phyloP scores from a whole-genome alignment of 2,113 vertebrate species.

The Prietella phreatophila region DNA sequence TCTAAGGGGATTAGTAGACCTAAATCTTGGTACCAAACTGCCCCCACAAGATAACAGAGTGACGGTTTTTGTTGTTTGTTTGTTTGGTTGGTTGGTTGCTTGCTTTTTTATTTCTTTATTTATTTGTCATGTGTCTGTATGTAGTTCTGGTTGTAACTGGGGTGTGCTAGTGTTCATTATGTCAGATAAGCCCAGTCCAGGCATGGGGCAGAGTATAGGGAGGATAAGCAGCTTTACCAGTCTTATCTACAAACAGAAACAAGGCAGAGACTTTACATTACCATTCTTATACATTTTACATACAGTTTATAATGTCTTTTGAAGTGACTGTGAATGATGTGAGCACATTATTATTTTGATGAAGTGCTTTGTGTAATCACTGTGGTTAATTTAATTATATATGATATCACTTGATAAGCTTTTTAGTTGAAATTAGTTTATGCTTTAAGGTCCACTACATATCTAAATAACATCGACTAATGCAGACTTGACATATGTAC shows the following conservation, averaged over 20 bases:
- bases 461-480: background rate
- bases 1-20: no score
- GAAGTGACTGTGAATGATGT: slow-evolving; percentile 5
- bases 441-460: background rate
- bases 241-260: slow-evolving; percentile 21
- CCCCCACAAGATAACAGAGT: background rate
- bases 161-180: background rate
- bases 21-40: background rate
- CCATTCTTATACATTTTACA: background rate
- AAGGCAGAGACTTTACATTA: background rate
- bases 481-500: background rate
- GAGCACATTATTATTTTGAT: slow-evolving; percentile 19
- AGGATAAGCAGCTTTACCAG: slow-evolving; percentile 22
- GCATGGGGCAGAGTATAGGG: background rate
- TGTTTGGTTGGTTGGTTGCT: background rate
- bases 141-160: background rate
- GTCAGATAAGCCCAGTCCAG: background rate
- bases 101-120: background rate
- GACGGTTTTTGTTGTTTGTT: background rate
- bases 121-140: background rate
- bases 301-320: background rate
- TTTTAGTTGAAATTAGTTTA: slow-evolving; percentile 18
- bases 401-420: background rate
- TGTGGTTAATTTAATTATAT: slow-evolving; percentile 6
- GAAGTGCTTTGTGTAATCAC: slow-evolving; percentile 15